Evolutionary conservation across 2,797 vertebrate species (phyloP), one percentile per base, ranked within the genome.

Genomic region (Hyperoplus lanceolatus): DNA sequence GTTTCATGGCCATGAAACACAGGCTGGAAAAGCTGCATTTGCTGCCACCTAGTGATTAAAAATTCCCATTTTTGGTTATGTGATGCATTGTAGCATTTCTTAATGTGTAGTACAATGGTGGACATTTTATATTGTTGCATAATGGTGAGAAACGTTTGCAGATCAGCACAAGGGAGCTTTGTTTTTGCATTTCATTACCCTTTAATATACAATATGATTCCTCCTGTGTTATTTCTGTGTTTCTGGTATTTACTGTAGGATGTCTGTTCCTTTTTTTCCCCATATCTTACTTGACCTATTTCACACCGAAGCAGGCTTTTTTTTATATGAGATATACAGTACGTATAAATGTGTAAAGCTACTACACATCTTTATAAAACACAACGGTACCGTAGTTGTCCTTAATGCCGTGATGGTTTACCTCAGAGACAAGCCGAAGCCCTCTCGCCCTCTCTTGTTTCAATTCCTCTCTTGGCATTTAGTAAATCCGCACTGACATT

Each of bases 391-490:
- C 80, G 56, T 12, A 63, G 57, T 75, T 59, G 56, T 82, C 69
- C 57, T 70, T 46, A 73, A 62, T 69, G 51, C 50, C 29, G 11
- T 45, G 58, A 63, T 43, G 57, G 58, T 80, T 49, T 42, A 38
- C 59, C 73, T 75, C 66, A 82, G 79, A 90, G 71, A 86, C 65
- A 51, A 78, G 81, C 61, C 65, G 53, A 69, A 80, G 66, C 68
- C 29, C 69, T 85, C 49, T 82, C 81, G 61, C 81, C 77, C 59
- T 85, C 90, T 92, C 89, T 41, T 73, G 73, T 94, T 93, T 90
- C 94, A 85, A 87, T 86, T 89, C 83, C 85, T 83, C 73, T 79
- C 41, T 60, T 85, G 88, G 87, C 68, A 89, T 92, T 85, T 87
- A 79, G 67, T 63, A 81, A 81, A 83, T 86, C 74, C 48, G 75